Base-by-base conservation (phyloP, 2,888 invertebrate species). In the Tipula unca region DNA sequence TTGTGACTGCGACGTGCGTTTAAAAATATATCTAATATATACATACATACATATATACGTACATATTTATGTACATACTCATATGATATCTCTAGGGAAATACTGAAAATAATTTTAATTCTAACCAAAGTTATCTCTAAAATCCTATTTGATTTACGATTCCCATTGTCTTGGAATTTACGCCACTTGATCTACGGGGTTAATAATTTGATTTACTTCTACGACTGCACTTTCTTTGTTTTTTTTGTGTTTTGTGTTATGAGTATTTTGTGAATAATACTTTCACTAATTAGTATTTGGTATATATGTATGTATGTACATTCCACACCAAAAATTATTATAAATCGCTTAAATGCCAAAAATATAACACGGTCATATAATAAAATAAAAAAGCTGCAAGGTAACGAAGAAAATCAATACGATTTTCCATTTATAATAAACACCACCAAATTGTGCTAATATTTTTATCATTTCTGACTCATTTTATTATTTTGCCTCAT, bases 261-360 rank as follows among this genome's bases (percentile, higher is more conserved):
- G 48, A 5, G n/a, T 48, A 48, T 48, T 25, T 69, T 69, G n/a
- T 69, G 10, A 8, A 10, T n/a, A 25, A 1, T 69, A 69, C 69
- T 69, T 69, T 69, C 69, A 69, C 69, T 69, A 69, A 69, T 69
- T 69, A 69, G 69, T 69, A 69, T 69, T 69, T 25, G n/a, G n/a
- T 39, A 39, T 39, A 39, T 10, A 35, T 48, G n/a, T 48, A 48
- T 48, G n/a, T n/a, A n/a, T n/a, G n/a, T n/a, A 69, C 69, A 69
- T 69, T 20, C 69, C 69, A 69, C 69, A 25, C 69, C 69, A 25
- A 69, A 69, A 10, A 25, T 69, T 20, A 25, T 69, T 69, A n/a
- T 48, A 48, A 69, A 69, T 69, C 69, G 69, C n/a, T 69, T 69
- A 69, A 69, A 69, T 25, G 10, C 69, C 25, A 69, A 25, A 69